phyloP scores from a whole-genome alignment of 2,888 invertebrate genomes.

The Augiades crinisus region DNA sequence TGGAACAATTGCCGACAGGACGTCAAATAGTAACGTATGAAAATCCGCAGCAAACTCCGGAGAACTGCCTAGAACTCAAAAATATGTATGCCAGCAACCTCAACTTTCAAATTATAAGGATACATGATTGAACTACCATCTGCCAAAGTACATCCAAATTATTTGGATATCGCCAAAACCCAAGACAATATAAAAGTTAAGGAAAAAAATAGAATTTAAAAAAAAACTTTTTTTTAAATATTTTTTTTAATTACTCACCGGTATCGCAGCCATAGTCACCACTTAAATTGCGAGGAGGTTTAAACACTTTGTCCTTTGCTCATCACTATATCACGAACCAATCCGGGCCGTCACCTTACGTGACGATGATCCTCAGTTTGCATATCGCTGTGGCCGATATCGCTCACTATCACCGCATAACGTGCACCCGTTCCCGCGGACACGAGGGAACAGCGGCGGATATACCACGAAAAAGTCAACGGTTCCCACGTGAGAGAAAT shows the following conservation, averaged over 20 bases:
- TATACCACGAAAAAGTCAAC: conserved; percentile 65
- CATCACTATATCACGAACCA: conserved; percentile 66
- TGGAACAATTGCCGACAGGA: too few species aligned
- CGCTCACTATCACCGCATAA: conserved; percentile 45
- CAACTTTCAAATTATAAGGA: too few species aligned
- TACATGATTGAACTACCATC: too few species aligned
- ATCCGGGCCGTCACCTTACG: conserved; percentile 49
- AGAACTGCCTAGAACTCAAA: too few species aligned
- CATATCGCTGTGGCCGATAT: conserved; percentile 35
- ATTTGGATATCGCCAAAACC: too few species aligned
- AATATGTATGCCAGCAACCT: too few species aligned
- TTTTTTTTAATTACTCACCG: too few species aligned
- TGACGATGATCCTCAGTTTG: conserved; percentile 54
- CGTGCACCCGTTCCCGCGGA: conserved; percentile 55
- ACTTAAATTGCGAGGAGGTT: conserved; percentile 54
- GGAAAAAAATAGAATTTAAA: too few species aligned
- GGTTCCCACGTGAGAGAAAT: conserved; percentile 79
- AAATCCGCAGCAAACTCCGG: too few species aligned
- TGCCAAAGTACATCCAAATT: too few species aligned
- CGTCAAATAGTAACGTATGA: too few species aligned
- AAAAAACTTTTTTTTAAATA: too few species aligned
- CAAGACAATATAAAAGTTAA: conserved; percentile 19
- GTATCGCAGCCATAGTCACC: conserved; percentile 60
- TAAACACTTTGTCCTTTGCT: conserved; percentile 60
- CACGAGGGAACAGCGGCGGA: conserved; percentile 53